Percentiles rank a stretch among this genome's conserved stretches.
These are phyloP conservation scores for Holothuria scabra DNA, from an alignment of 53 echinoderm and acorn worm genomes.

Conservation along the genomic window DNA sequence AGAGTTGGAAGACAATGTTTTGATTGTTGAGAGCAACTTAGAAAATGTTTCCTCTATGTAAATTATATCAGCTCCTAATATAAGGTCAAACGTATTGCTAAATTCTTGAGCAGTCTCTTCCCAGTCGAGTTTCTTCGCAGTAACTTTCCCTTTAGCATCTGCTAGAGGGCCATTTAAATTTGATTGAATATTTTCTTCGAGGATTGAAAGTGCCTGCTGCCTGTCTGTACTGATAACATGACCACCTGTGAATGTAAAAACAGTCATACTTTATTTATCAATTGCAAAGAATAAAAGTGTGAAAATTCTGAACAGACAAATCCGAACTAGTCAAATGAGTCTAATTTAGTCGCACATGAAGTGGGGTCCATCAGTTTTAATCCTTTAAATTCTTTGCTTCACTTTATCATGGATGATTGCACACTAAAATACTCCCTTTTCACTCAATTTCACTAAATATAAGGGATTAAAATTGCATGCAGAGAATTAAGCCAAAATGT, in stretches of 20 bases:
- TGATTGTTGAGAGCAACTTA: slow-evolving; percentile 71
- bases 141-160: not conserved
- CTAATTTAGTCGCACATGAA: too few species aligned
- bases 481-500: too few species aligned
- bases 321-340: too few species aligned
- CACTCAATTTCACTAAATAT: too few species aligned
- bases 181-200: slow-evolving; percentile 65
- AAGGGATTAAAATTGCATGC: too few species aligned
- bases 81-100: slow-evolving; percentile 67
- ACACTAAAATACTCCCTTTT: too few species aligned
- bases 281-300: too few species aligned
- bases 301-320: too few species aligned
- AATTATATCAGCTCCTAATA: slow-evolving; percentile 94
- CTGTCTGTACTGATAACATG: slow-evolving; percentile 75
- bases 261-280: too few species aligned
- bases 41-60: slow-evolving; percentile 87
- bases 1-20: slow-evolving; percentile 52
- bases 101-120: slow-evolving; percentile 70
- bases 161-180: slow-evolving; percentile 52
- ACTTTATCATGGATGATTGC: too few species aligned
- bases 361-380: too few species aligned
- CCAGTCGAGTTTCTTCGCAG: slow-evolving; percentile 70
- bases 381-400: too few species aligned
- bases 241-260: slow-evolving; percentile 28
- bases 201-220: slow-evolving; percentile 59